phyloP scores from a whole-genome alignment of 2,888 invertebrate species.

The Julus scanicus region DNA sequence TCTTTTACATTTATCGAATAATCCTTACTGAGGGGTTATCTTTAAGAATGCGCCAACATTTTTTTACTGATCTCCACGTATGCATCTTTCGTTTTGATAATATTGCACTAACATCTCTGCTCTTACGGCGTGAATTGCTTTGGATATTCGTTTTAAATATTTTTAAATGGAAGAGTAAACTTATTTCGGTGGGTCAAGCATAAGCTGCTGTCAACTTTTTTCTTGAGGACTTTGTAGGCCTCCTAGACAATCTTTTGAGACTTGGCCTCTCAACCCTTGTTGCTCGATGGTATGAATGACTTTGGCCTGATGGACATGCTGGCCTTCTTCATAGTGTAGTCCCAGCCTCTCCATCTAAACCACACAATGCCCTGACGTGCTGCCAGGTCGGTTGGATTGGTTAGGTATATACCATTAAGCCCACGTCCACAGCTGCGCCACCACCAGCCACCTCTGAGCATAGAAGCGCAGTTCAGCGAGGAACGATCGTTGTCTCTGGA shows the following conservation, averaged over 20 bases:
- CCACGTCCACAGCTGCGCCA: conserved; percentile 94
- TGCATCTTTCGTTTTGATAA: too few species aligned
- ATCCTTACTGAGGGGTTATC: too few species aligned
- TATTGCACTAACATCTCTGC: too few species aligned
- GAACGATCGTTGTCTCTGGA: conserved; percentile 88
- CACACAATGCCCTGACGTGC: conserved; percentile 93
- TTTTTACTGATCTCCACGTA: too few species aligned
- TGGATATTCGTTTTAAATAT: too few species aligned
- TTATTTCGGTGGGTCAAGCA: too few species aligned
- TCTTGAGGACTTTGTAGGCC: not conserved
- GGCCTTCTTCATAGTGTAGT: conserved; percentile 88
- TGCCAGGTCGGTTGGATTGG: conserved; percentile 85
- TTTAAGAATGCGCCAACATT: too few species aligned
- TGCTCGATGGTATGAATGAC: conserved; percentile 32
- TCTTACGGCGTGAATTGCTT: too few species aligned
- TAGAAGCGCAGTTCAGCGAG: conserved; percentile 89
- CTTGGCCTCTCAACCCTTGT: not conserved
- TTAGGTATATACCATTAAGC: conserved; percentile 86
- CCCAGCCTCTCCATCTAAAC: conserved; percentile 97
- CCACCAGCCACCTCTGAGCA: conserved; percentile 96
- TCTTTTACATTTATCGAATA: too few species aligned
- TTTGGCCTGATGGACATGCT: conserved; percentile 92
- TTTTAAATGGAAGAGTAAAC: too few species aligned
- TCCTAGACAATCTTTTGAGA: too few species aligned
- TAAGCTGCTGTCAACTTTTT: too few species aligned